Percentiles rank a stretch among this genome's conserved stretches.
Conservation (phyloP, 2,113 vertebrate species). For the Peromyscus californicus region DNA sequence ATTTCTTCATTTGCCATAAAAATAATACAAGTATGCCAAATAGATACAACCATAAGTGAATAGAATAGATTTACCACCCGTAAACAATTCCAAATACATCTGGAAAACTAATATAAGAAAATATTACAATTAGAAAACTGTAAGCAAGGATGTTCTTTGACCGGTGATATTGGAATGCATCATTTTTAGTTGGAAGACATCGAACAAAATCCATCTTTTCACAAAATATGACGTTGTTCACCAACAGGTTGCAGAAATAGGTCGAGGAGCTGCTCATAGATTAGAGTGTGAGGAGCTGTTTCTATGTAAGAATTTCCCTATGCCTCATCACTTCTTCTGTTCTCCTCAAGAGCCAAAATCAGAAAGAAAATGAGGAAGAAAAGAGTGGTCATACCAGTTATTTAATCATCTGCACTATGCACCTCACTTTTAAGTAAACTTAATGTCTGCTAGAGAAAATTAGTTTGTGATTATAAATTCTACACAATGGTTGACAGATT, state of each 20-base stretch:
- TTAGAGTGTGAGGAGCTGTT: background rate
- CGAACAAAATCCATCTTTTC: background rate
- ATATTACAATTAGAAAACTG: background rate
- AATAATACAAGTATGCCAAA: background rate
- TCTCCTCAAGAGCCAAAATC: background rate
- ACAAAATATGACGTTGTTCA: background rate
- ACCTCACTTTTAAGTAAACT: background rate
- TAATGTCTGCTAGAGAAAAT: background rate
- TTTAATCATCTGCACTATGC: background rate
- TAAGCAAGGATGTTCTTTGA: background rate
- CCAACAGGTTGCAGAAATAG: background rate
- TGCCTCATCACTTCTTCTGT: accelerated
- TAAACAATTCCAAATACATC: background rate
- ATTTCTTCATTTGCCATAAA: background rate
- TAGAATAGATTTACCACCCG: background rate
- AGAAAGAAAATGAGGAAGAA: background rate
- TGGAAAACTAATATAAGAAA: background rate
- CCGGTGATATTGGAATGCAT: background rate
- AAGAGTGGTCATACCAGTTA: background rate
- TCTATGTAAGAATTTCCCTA: background rate
- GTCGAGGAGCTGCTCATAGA: background rate
- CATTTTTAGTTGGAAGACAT: background rate
- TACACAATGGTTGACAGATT: background rate
- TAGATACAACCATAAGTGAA: background rate
- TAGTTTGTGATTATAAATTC: background rate